A percentile compares a stretch with the other conserved stretches of the same genome.
phyloP scores from a whole-genome alignment of 2,888 invertebrate species.

The Dendrolimus houi region DNA sequence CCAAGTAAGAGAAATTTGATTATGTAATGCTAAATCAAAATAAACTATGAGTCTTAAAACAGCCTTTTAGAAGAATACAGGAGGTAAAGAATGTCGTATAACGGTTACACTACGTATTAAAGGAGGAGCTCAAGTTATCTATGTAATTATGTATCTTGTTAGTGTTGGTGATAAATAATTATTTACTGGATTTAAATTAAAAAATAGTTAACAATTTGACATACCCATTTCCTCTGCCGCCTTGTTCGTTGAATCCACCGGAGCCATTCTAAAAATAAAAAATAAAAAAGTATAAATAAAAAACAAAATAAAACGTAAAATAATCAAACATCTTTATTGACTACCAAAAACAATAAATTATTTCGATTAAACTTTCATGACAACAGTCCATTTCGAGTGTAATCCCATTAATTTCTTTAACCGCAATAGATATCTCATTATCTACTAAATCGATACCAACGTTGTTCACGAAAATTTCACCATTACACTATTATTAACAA shows the following conservation, averaged over 20 bases:
- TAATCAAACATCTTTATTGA: slow-evolving; percentile 44
- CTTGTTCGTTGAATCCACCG: slow-evolving; percentile 85
- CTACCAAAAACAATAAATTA: slow-evolving; percentile 27
- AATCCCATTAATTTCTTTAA: slow-evolving; percentile 10
- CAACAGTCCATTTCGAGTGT: not conserved
- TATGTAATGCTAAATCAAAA: too few relatives aligned
- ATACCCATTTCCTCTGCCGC: slow-evolving; percentile 89
- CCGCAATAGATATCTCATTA: not conserved
- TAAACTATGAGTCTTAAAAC: too few relatives aligned
- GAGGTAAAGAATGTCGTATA: too few relatives aligned
- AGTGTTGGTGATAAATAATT: too few relatives aligned
- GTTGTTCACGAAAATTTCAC: slow-evolving; percentile 18
- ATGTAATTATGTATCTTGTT: too few relatives aligned
- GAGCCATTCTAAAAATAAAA: slow-evolving; percentile 91
- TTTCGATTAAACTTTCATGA: slow-evolving; percentile 25
- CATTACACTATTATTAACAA: slow-evolving; percentile 3
- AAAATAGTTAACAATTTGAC: slow-evolving; percentile 31
- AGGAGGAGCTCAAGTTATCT: too few relatives aligned
- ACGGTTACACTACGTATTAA: too few relatives aligned
- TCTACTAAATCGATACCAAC: not conserved
- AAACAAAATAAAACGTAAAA: slow-evolving; percentile 41
- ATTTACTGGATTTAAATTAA: too few relatives aligned
- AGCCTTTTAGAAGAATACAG: too few relatives aligned
- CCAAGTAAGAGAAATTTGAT: too few relatives aligned
- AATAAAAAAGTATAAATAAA: slow-evolving; percentile 64